phyloP scores from a whole-genome alignment of 2,113 vertebrate genomes.

The Pelecanus crispus region DNA sequence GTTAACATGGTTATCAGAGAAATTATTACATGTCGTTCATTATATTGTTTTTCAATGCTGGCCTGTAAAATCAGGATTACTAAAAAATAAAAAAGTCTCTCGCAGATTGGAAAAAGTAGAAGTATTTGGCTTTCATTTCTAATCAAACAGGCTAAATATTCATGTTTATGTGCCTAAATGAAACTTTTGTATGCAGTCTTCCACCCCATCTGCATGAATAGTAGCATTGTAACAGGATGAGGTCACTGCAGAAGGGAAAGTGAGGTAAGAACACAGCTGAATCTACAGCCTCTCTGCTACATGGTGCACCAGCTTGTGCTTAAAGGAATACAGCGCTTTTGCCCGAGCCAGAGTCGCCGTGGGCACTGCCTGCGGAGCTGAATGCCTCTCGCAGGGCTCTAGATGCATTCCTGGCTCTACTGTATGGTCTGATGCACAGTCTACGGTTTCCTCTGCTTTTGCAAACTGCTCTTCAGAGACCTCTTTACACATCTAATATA shows the following conservation, averaged over 20 bases:
- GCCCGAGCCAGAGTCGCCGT: neutral
- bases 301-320: conserved; percentile 69
- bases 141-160: conserved; percentile 77
- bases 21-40: neutral
- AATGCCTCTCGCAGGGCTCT: conserved; percentile 37
- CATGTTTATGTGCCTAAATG: conserved; percentile 86
- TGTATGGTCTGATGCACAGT: conserved; percentile 47
- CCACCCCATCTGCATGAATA: conserved; percentile 90
- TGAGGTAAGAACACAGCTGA: conserved; percentile 95
- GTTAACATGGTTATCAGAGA: neutral
- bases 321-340: conserved; percentile 65
- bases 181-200: conserved; percentile 86
- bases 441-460: conserved; percentile 44
- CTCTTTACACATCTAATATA: conserved; percentile 47
- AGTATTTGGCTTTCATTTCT: conserved; percentile 74
- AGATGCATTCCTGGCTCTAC: conserved; percentile 36
- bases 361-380: conserved; percentile 37
- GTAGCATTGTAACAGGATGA: conserved; percentile 93
- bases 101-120: conserved; percentile 31
- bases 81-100: neutral
- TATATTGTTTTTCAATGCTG: neutral
- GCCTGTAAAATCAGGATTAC: conserved; percentile 26
- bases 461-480: conserved; percentile 56
- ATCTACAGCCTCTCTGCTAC: conserved; percentile 76
- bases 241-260: conserved; percentile 89